Evolutionary conservation across 1,140 invertebrate genomes (phyloP).

Genomic region (Tyrophagus putrescentiae): DNA sequence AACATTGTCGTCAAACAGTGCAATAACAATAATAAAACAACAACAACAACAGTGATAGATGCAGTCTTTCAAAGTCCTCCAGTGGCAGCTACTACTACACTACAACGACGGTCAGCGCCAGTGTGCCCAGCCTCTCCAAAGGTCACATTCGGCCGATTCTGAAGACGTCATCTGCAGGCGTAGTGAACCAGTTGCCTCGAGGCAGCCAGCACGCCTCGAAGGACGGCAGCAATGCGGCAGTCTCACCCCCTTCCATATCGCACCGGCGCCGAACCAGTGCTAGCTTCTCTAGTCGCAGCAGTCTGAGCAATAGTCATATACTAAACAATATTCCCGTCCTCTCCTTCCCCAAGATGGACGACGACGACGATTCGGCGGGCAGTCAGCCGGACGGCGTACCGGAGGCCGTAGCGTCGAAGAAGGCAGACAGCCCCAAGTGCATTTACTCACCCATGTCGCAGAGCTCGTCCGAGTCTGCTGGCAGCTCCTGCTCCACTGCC

Average conservation of each 20-base stretch:
- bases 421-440: neutral
- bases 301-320: slow-evolving; percentile 11
- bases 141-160: neutral
- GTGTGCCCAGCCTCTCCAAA: neutral
- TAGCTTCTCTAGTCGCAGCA: slow-evolving; percentile 6
- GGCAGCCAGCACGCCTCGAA: neutral
- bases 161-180: neutral
- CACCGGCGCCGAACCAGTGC: slow-evolving; percentile 7
- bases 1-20: neutral
- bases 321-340: slow-evolving; percentile 9
- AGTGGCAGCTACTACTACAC: slow-evolving; percentile 8
- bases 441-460: slow-evolving; percentile 6
- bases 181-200: too few species aligned
- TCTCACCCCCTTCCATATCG: slow-evolving; percentile 7
- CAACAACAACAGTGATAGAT: too few species aligned
- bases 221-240: neutral
- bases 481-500: neutral
- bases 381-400: neutral
- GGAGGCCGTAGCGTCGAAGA: neutral
- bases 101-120: slow-evolving; percentile 1
- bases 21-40: too few species aligned
- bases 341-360: slow-evolving; percentile 5
- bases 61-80: neutral
- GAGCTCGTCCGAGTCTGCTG: neutral
- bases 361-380: neutral